Evolutionary conservation across 1,140 invertebrate species (phyloP), one percentile per base, ranked within the genome.

Genomic region (Aporrectodea caliginosa): DNA sequence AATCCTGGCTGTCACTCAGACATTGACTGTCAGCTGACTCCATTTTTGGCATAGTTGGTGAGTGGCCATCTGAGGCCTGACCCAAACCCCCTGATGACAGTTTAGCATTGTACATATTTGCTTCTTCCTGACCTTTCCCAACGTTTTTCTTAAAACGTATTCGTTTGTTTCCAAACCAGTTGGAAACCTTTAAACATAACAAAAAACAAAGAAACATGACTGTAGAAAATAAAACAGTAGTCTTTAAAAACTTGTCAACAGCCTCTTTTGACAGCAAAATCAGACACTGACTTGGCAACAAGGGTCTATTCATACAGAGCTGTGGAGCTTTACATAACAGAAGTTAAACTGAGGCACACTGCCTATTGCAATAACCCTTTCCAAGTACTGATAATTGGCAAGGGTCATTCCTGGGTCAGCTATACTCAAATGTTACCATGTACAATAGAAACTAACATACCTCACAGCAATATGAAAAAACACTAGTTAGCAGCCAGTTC

Each of bases 111-210:
- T 99, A 99, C 83, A 99, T 90, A 90, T 98, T 99, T 58, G 98
- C 98, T 90, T 99, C 98, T 90, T 99, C 98, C 89, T 99, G 97
- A 78, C 98, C 97, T 90, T 99, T 99, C 82, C 97, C 97, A 82
- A 99, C 99, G 89, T 99, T 99, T 91, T 99, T 99, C 93, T 99
- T 99, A 90, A 99, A 99, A 85, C 98, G 93, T 91, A 99, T 99
- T 86, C 98, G 92, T 89, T 99, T 99, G 90, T 99, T 99, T 82
- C 98, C 98, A 88, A 99, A 99, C 98, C 98, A 99, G 84, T 91
- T 91, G 33, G 90, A 90, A 32, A 91, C 89, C 88, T 90, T 83
- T 22, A 84, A 84, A 35, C 14, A 35, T 35, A 77, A 68, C 73
- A 2, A 78, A 31, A 71, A 1, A 74, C 16, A 2, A 69, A 32